Evolutionary conservation across 2,797 vertebrate species (phyloP), one percentile per base, ranked within the genome.

Genomic region (Synanceia verrucosa): DNA sequence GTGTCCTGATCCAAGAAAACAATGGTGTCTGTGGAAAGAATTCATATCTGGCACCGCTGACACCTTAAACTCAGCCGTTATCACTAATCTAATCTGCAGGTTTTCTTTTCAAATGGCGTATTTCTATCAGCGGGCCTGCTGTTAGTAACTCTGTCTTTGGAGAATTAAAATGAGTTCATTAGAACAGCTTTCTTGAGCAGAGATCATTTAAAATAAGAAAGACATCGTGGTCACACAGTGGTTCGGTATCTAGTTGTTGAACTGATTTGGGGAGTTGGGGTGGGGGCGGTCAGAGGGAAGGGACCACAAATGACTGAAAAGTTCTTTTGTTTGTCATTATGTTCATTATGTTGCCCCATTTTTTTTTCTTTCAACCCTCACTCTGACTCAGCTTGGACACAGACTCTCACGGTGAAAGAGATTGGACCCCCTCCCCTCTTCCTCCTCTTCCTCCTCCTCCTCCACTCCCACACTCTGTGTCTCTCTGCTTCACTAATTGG

Each of bases 401-500:
- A 69, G 75, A 77, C 81, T 86, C 83, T 88, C 90, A 83, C 78
- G 26, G 75, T 89, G 84, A 89, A 90, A 91, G 87, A 83, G 82
- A 68, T 52, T 79, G 86, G 73, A 81, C 77, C 58, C 69, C 70
- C 71, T 39, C 51, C 53, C 65, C 56, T n/a, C 60, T 29, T 46
- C 64, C 18, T 41, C 18, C 4, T 31, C 29, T 47, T 26, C 74
- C 48, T 57, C 68, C 70, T 53, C 82, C 64, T 69, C 74, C 81
- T 83, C 68, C 64, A 65, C 83, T 85, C 75, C 77, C 87, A 83
- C 81, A 78, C 84, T 78, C 88, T 86, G 78, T 85, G 62, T 85
- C 80, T 83, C 82, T 88, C 89, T 88, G 81, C 87, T 91, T 84
- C 93, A 95, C 94, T 95, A 95, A 95, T 96, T 93, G 92, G 92